A percentile compares a stretch with the other conserved stretches of the same genome.
phyloP scores from a whole-genome alignment of 1,140 invertebrate genomes.

The Halesus radiatus region DNA sequence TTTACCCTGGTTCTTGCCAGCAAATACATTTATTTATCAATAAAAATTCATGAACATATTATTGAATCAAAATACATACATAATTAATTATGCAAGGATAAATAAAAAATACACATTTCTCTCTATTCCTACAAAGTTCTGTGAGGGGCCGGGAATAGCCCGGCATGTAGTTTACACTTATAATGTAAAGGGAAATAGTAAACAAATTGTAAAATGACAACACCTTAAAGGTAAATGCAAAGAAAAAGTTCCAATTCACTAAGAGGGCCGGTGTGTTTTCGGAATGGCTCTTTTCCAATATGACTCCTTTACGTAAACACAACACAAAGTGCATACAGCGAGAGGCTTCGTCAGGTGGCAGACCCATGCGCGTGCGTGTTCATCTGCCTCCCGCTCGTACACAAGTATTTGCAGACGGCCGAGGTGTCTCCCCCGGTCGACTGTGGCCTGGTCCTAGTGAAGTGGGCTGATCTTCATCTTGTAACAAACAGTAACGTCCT shows the following conservation, averaged over 20 bases:
- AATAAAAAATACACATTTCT: slow-evolving; percentile 36
- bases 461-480: slow-evolving; percentile 42
- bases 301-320: slow-evolving; percentile 77
- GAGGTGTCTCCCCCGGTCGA: slow-evolving; percentile 23
- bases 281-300: slow-evolving; percentile 79
- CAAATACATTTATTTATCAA: slow-evolving; percentile 48
- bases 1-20: slow-evolving; percentile 45
- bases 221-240: slow-evolving; percentile 61
- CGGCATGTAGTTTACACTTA: not conserved
- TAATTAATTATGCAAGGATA: slow-evolving; percentile 22
- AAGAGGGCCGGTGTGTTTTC: slow-evolving; percentile 76
- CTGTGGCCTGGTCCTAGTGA: slow-evolving; percentile 53
- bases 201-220: slow-evolving; percentile 19
- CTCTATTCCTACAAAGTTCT: slow-evolving; percentile 12
- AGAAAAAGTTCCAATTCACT: slow-evolving; percentile 65
- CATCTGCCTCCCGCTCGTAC: slow-evolving; percentile 37
- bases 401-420: slow-evolving; percentile 50
- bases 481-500: slow-evolving; percentile 6
- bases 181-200: not conserved
- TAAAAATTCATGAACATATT: slow-evolving; percentile 53
- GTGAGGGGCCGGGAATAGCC: no score
- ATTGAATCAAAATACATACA: slow-evolving; percentile 47
- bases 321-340: slow-evolving; percentile 73
- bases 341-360: slow-evolving; percentile 53
- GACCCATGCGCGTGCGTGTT: slow-evolving; percentile 8